Percentiles rank a stretch among this genome's conserved stretches.
Conservation (phyloP, 2,797 vertebrate genomes). For the Clarias platycephalus region DNA sequence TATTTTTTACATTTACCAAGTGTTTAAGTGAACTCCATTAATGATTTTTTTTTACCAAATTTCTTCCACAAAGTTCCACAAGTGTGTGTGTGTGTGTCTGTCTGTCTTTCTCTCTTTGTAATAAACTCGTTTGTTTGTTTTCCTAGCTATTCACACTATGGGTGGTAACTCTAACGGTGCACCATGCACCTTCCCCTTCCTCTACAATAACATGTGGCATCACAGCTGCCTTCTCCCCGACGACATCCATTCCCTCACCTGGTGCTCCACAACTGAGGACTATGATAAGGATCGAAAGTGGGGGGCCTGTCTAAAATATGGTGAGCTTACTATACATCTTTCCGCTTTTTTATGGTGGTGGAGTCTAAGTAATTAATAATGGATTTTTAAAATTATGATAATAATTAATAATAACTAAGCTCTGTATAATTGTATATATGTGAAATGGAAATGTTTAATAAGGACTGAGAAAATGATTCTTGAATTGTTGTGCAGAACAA, state of each 20-base stretch:
- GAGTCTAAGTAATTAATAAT: background rate
- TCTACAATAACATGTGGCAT: conserved; percentile 80
- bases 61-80: background rate
- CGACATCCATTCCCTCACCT: conserved; percentile 58
- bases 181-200: conserved; percentile 90
- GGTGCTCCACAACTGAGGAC: conserved; percentile 84
- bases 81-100: background rate
- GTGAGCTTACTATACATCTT: conserved; percentile 62
- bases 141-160: conserved; percentile 84
- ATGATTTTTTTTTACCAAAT: too few species aligned
- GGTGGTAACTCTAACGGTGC: conserved; percentile 83
- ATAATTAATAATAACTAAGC: background rate
- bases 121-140: conserved; percentile 33
- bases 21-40: too few species aligned
- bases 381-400: background rate
- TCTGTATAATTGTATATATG: background rate
- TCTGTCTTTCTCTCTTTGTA: background rate
- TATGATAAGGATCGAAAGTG: conserved; percentile 73
- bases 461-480: background rate
- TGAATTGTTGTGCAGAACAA: too few species aligned
- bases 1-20: too few species aligned
- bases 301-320: conserved; percentile 86
- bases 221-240: conserved; percentile 79
- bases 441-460: background rate
- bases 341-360: background rate